These are phyloP conservation scores for Oceanodroma tethys DNA, from an alignment of 2,113 vertebrate species.

Conservation along the genomic window DNA sequence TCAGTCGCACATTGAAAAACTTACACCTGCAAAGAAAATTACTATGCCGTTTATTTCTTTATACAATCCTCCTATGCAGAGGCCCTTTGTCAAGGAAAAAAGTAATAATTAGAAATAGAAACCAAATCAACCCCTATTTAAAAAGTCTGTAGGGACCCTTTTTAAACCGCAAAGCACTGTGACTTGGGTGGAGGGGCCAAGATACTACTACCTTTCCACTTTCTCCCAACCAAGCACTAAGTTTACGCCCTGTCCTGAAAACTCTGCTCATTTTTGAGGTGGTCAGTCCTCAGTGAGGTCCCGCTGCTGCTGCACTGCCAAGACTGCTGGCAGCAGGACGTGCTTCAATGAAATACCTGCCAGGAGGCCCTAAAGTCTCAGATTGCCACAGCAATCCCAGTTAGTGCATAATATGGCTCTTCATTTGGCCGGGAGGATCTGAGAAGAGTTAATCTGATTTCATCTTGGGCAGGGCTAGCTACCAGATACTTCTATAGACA, in stretches of 20 bases:
- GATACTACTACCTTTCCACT: not conserved
- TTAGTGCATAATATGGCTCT: not conserved
- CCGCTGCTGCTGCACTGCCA: not conserved
- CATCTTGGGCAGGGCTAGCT: not conserved
- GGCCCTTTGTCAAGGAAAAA: not conserved
- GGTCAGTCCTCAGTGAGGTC: not conserved
- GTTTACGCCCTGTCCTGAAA: not conserved
- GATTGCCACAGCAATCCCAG: not conserved
- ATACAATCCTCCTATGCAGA: not conserved
- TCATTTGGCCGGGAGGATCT: not conserved
- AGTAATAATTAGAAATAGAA: not conserved
- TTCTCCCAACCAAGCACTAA: not conserved
- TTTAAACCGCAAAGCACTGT: not conserved
- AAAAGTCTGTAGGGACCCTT: not conserved
- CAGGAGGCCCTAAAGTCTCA: not conserved
- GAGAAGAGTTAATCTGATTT: not conserved
- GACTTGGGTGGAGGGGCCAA: rapidly evolving
- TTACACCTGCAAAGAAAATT: not conserved
- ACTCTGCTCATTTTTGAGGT: not conserved
- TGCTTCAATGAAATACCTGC: no score
- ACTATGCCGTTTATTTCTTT: not conserved
- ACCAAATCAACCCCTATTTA: not conserved
- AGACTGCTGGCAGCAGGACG: not conserved
- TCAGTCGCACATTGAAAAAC: not conserved
- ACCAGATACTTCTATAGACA: not conserved